These are phyloP conservation scores for Micronisus gabar DNA, from an alignment of 2,113 vertebrate genomes.

Conservation along the genomic window DNA sequence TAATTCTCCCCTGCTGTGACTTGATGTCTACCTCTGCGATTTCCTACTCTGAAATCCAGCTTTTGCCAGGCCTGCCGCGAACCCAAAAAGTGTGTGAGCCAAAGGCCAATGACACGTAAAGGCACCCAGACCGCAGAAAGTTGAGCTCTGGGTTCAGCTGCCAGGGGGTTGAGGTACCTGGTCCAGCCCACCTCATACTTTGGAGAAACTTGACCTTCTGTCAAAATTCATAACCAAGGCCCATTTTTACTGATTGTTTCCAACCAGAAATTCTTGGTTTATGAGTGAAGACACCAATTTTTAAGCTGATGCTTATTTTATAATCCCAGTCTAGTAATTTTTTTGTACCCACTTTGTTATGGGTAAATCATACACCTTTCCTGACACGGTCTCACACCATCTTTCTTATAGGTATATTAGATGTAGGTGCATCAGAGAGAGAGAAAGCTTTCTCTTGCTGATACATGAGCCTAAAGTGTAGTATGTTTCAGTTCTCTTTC, in stretches of 20 bases:
- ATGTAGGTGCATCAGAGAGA: background rate
- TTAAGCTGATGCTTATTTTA: background rate
- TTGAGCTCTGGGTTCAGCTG: background rate
- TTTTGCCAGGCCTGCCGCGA: background rate
- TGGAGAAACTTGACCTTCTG: background rate
- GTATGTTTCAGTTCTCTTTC: background rate
- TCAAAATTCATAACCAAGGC: background rate
- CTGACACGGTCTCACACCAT: background rate
- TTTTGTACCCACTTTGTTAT: background rate
- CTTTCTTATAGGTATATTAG: background rate
- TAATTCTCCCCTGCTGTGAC: background rate
- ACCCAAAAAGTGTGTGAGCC: background rate
- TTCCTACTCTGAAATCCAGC: background rate
- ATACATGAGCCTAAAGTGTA: background rate
- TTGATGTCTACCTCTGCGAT: background rate
- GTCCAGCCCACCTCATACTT: background rate
- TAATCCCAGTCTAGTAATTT: background rate
- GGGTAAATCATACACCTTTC: background rate
- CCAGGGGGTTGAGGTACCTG: background rate
- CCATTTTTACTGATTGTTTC: background rate
- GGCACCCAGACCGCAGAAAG: fast-evolving
- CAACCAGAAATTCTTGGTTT: background rate
- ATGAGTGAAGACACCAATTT: background rate
- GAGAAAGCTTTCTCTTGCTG: background rate
- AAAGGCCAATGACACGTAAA: background rate